Evolutionary conservation across 2,797 vertebrate species (phyloP).

Genomic region (Okamejei kenojei): DNA sequence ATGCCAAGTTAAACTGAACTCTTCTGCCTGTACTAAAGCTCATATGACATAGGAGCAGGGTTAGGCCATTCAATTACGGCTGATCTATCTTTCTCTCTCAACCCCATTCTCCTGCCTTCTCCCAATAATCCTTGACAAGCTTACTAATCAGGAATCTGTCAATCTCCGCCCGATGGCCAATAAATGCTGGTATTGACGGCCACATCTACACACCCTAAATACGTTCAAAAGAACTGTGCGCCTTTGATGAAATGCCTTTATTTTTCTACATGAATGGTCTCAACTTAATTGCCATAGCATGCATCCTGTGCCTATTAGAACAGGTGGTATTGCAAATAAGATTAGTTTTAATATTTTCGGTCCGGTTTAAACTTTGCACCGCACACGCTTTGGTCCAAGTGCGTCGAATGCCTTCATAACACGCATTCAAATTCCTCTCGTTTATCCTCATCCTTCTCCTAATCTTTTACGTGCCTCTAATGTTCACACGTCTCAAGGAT

Average conservation of each 20-base stretch:
- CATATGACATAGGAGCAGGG: too few species aligned
- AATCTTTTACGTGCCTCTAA: neutral
- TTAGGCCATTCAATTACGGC: too few species aligned
- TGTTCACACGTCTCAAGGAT: neutral
- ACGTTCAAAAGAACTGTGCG: neutral
- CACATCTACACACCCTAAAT: too few species aligned
- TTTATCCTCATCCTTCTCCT: neutral
- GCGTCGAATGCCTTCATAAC: neutral
- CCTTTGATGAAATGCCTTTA: neutral
- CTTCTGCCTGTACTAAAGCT: too few species aligned
- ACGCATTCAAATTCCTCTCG: neutral
- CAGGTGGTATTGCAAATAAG: neutral
- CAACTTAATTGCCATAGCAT: neutral
- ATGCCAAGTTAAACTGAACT: too few species aligned
- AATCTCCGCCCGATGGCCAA: too few species aligned
- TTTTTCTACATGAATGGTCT: neutral
- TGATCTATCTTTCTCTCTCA: too few species aligned
- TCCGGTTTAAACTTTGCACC: neutral
- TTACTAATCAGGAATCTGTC: too few species aligned
- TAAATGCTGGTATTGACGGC: too few species aligned
- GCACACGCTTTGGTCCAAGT: neutral
- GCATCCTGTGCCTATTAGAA: neutral
- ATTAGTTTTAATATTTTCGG: neutral
- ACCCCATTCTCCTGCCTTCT: too few species aligned
- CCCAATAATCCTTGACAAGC: too few species aligned